Conservation (phyloP, 2,113 vertebrate species). For the Colinus virginianus region DNA sequence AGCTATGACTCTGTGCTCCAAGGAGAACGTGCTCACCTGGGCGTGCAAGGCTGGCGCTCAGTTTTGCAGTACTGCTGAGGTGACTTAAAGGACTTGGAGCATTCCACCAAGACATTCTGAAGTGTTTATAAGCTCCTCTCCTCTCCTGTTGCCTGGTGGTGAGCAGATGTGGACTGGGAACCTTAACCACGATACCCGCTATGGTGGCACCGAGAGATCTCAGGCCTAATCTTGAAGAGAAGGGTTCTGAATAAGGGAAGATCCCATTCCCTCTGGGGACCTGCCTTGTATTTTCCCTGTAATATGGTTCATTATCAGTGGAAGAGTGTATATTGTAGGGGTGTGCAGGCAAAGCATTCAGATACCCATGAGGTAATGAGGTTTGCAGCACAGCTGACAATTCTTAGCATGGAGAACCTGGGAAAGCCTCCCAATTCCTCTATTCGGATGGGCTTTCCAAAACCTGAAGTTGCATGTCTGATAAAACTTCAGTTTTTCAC, state of each 20-base stretch:
- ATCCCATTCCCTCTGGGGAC: background rate
- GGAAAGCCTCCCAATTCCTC: background rate
- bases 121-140: background rate
- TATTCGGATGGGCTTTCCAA: background rate
- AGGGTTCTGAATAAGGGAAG: background rate
- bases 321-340: rapidly evolving
- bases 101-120: background rate
- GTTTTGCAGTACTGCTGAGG: background rate
- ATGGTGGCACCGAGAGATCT: background rate
- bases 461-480: background rate
- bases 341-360: background rate
- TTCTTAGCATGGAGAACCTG: background rate
- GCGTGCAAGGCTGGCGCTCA: background rate
- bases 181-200: background rate
- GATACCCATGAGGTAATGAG: background rate
- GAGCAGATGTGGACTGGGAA: background rate
- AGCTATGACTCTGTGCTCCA: background rate
- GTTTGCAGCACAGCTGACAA: background rate
- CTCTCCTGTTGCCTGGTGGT: background rate
- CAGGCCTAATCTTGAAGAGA: background rate
- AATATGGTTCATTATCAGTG: background rate
- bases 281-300: background rate
- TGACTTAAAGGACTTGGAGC: background rate
- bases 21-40: background rate
- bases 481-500: background rate